These are phyloP conservation scores for Lasius platythorax DNA, from an alignment of 2,888 invertebrate species.

Conservation along the genomic window DNA sequence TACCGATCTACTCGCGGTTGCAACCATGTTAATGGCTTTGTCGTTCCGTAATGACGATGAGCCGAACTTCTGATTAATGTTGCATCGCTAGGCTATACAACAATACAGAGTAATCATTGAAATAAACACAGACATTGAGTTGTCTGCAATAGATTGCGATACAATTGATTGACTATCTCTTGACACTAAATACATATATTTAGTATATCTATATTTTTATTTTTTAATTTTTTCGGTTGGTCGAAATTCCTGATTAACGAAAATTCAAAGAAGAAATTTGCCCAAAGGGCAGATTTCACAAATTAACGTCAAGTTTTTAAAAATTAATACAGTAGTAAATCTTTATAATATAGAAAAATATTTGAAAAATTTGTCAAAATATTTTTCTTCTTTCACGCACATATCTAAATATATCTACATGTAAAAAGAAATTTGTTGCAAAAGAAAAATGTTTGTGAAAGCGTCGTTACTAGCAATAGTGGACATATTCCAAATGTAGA, in stretches of 20 bases:
- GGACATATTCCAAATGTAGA: neutral
- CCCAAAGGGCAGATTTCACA: neutral
- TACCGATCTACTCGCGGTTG: slow-evolving; percentile 37
- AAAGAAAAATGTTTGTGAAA: neutral
- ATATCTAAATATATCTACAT: neutral
- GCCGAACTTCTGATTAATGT: slow-evolving; percentile 47
- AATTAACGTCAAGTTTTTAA: neutral
- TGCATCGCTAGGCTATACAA: neutral
- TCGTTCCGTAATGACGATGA: slow-evolving; percentile 38
- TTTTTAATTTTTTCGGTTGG: neutral
- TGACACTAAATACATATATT: neutral
- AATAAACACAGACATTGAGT: slow-evolving; percentile 15
- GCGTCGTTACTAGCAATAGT: neutral
- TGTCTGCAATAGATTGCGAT: slow-evolving; percentile 6
- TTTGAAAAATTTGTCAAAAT: neutral
- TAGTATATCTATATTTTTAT: neutral
- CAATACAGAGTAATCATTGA: slow-evolving; percentile 10
- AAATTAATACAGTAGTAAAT: neutral
- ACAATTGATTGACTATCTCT: neutral
- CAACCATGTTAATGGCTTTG: slow-evolving; percentile 50
- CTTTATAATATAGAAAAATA: neutral
- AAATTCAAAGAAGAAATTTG: neutral
- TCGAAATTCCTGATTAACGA: neutral
- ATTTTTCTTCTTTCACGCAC: neutral
- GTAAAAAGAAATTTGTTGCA: slow-evolving; percentile 1